Percentiles rank a stretch among this genome's conserved stretches.
phyloP scores from a whole-genome alignment of 2,797 vertebrate species.

The Xerus rutilus region DNA sequence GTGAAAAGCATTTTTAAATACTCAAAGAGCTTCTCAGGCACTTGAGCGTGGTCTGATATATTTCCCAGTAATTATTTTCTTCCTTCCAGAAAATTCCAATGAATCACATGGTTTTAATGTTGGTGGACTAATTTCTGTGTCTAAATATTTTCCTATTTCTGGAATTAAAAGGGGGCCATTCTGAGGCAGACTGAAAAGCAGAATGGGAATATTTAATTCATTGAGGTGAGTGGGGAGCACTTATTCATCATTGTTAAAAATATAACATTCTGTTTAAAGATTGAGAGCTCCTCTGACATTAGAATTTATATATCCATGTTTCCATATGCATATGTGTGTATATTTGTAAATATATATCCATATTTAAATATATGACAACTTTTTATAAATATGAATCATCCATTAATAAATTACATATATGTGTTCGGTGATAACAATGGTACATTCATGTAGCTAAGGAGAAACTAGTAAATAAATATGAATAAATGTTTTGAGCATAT shows the following conservation, averaged over 20 bases:
- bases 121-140: constrained; percentile 63
- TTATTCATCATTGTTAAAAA: constrained; percentile 26
- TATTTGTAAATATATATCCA: not conserved
- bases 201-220: constrained; percentile 49
- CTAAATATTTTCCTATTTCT: constrained; percentile 70
- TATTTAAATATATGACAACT: not conserved
- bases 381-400: not conserved
- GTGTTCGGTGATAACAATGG: not conserved
- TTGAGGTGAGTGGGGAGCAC: constrained; percentile 63
- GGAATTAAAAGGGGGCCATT: constrained; percentile 43
- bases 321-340: not conserved
- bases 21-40: not conserved
- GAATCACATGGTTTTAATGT: constrained; percentile 50
- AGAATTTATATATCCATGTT: not conserved
- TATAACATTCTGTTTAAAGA: not conserved
- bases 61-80: constrained; percentile 66
- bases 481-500: constrained; percentile 44
- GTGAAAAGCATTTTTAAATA: not conserved
- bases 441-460: not conserved
- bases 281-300: not conserved
- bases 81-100: constrained; percentile 52
- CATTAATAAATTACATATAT: not conserved
- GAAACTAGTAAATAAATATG: constrained; percentile 38
- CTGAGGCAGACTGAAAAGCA: constrained; percentile 68
- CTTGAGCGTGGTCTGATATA: not conserved